Evolutionary conservation across 2,888 invertebrate genomes (phyloP).

Genomic region (Odontomyia ornata): DNA sequence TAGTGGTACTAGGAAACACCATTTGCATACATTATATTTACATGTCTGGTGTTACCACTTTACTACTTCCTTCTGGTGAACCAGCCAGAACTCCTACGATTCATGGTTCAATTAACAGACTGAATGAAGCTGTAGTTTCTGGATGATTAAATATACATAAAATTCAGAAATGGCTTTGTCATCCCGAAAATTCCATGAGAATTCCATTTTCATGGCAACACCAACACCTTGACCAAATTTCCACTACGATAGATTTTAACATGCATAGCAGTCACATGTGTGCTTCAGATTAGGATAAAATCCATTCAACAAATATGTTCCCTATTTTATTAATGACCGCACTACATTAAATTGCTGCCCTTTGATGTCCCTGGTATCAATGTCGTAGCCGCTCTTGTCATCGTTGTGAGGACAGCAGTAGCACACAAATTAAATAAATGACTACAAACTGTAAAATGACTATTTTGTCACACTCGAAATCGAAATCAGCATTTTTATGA

Average conservation of each 20-base stretch:
- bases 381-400: background rate
- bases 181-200: too few species aligned
- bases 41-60: background rate
- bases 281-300: background rate
- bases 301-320: constrained; percentile 19
- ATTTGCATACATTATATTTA: constrained; percentile 25
- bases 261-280: background rate
- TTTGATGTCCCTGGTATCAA: constrained; percentile 8
- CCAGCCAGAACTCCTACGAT: too few species aligned
- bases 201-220: background rate
- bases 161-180: too few species aligned
- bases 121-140: too few species aligned
- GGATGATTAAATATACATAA: too few species aligned
- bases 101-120: too few species aligned
- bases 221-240: background rate
- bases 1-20: constrained; percentile 13
- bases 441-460: background rate
- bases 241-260: background rate
- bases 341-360: background rate
- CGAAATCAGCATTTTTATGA: constrained; percentile 9
- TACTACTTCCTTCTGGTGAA: background rate
- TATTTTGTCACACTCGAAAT: constrained; percentile 27
- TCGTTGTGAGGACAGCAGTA: background rate
- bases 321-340: constrained; percentile 21
- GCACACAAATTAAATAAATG: constrained; percentile 18